Conservation (phyloP, 2,888 invertebrate genomes). For the Notodonta dromedarius region DNA sequence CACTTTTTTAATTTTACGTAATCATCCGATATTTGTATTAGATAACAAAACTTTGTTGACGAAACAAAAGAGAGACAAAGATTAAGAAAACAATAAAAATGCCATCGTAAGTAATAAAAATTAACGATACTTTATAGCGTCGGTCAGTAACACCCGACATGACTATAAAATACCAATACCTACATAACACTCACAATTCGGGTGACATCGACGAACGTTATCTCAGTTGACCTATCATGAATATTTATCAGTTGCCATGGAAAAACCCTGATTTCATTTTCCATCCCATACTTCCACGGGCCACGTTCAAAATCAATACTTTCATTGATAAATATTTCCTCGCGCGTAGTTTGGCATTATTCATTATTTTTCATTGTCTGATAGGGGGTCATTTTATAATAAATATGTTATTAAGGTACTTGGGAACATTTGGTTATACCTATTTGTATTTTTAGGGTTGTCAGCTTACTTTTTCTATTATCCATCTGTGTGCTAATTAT, state of each 20-base stretch:
- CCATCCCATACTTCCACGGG: conserved; percentile 35
- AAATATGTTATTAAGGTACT: too few relatives aligned
- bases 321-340: conserved; percentile 31
- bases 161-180: neutral
- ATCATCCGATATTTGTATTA: neutral
- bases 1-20: too few relatives aligned
- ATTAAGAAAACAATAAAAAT: neutral
- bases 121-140: conserved; percentile 5
- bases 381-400: too few relatives aligned
- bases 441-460: too few relatives aligned
- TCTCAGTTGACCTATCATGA: conserved; percentile 65
- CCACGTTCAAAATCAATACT: conserved; percentile 47
- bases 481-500: too few relatives aligned
- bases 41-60: neutral
- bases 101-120: conserved; percentile 2
- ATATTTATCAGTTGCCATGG: conserved; percentile 73
- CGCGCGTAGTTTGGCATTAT: conserved; percentile 14
- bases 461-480: too few relatives aligned
- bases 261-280: conserved; percentile 67
- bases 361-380: conserved; percentile 7
- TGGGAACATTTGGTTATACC: too few relatives aligned
- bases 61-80: neutral
- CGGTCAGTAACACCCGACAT: neutral
- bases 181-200: conserved; percentile 37
- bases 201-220: conserved; percentile 56